phyloP scores from a whole-genome alignment of 2,113 vertebrate genomes.

The Glareola pratincola region DNA sequence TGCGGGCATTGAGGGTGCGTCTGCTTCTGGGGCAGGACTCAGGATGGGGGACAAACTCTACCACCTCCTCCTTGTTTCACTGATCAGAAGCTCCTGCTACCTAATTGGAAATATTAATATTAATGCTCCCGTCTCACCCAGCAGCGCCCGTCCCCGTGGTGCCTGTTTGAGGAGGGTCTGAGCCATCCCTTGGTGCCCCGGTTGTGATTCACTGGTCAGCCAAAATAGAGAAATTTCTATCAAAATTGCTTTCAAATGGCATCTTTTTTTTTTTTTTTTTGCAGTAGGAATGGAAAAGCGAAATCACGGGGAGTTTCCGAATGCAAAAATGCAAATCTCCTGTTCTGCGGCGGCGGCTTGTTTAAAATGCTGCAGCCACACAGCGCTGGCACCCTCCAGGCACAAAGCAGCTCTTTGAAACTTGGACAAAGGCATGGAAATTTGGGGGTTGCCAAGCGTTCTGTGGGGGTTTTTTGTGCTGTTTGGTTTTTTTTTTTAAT shows the following conservation, averaged over 20 bases:
- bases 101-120: not conserved
- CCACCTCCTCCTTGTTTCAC: not conserved
- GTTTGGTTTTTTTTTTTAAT: not conserved
- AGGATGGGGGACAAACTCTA: not conserved
- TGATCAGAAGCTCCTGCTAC: not conserved
- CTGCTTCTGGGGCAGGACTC: not conserved
- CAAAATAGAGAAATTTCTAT: not conserved
- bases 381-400: not conserved
- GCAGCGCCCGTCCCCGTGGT: not conserved
- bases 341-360: not conserved
- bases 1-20: rapidly evolving
- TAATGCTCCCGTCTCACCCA: not conserved
- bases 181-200: not conserved
- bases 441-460: not conserved
- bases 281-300: not conserved
- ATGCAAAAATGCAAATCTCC: not conserved
- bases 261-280: not conserved
- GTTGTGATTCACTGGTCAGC: not conserved
- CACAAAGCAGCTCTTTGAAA: not conserved
- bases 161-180: too few species aligned
- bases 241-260: not conserved
- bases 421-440: not conserved
- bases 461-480: not conserved
- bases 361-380: not conserved
- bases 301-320: not conserved